Evolutionary conservation across 2,888 invertebrate genomes (phyloP), one percentile per base, ranked within the genome.

Genomic region (Nezara viridula): DNA sequence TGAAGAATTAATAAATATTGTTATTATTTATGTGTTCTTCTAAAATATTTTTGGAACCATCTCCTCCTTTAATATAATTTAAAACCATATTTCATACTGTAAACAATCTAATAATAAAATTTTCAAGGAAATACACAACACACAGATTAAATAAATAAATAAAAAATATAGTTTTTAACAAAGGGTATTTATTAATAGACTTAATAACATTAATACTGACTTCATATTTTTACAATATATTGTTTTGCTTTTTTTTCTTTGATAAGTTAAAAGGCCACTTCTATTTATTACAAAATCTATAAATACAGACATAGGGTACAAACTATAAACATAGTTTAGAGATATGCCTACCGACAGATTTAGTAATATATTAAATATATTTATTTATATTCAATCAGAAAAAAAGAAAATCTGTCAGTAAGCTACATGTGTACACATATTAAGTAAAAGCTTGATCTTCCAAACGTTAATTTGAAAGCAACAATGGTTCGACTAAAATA

Each of bases 181-280:
- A 77, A 77, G 21, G 37, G 77, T 77, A 37, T 77, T 77, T 77
- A 77, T 40, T 77, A 40, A 77, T 77, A 77, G 19, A 77, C 77
- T 77, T 40, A 77, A 77, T 77, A 77, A 77, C 77, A 77, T 77
- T 77, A 77, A 77, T 77, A 77, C 77, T 77, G 77, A 77, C 77
- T 77, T 77, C 77, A 77, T 77, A 77, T 77, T 77, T 77, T 77
- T 77, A 77, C 40, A 77, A 21, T 40, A 77, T 40, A 21, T 40
- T 77, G 21, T 40, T 77, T n/a, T n/a, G n/a, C n/a, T n/a, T n/a
- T 19, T 14, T 77, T 77, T 40, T 37, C 19, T 77, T 77, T 21
- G 40, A 40, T 77, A 77, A 40, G 19, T 77, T 40, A 77, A 77
- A 77, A 77, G 77, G 77, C 77, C 77, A 77, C 77, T 77, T 77